A percentile compares a stretch with the other conserved stretches of the same genome.
phyloP scores from a whole-genome alignment of 2,113 vertebrate genomes.

The Eublepharis macularius region DNA sequence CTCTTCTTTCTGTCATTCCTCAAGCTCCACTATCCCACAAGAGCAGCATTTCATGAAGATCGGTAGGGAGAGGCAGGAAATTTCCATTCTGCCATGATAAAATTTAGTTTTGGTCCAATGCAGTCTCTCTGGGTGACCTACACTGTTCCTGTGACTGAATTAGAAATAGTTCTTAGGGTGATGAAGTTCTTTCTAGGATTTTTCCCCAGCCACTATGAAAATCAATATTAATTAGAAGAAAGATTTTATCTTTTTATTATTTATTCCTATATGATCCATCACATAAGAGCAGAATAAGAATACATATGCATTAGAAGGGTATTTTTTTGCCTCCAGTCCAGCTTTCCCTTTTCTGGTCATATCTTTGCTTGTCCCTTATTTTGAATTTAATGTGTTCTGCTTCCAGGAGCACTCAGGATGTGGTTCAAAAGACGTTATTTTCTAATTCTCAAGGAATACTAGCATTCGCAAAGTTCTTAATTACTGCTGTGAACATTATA shows the following conservation, averaged over 20 bases:
- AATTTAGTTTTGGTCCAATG: too few species aligned
- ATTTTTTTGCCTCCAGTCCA: not conserved
- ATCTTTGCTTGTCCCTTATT: not conserved
- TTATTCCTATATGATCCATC: not conserved
- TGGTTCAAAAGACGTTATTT: not conserved
- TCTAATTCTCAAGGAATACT: constrained; percentile 8
- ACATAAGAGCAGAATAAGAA: not conserved
- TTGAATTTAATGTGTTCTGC: not conserved
- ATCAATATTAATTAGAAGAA: not conserved
- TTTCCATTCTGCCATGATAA: too few species aligned
- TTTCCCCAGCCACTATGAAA: not conserved
- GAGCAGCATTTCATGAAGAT: too few species aligned
- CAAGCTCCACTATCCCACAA: too few species aligned
- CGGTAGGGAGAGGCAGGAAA: too few species aligned
- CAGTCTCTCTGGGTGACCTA: too few species aligned
- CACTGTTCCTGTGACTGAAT: not conserved
- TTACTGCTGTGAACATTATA: constrained; percentile 28
- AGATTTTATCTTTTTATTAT: not conserved
- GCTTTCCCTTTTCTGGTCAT: not conserved
- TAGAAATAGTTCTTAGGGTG: not conserved
- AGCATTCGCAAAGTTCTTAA: constrained; percentile 27
- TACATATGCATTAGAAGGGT: not conserved
- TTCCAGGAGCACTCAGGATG: not conserved
- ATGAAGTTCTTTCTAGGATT: not conserved
- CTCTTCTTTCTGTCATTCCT: too few species aligned